These are phyloP conservation scores for Epinephelus cyanopodus DNA, from an alignment of 2,113 vertebrate genomes.

Conservation along the genomic window DNA sequence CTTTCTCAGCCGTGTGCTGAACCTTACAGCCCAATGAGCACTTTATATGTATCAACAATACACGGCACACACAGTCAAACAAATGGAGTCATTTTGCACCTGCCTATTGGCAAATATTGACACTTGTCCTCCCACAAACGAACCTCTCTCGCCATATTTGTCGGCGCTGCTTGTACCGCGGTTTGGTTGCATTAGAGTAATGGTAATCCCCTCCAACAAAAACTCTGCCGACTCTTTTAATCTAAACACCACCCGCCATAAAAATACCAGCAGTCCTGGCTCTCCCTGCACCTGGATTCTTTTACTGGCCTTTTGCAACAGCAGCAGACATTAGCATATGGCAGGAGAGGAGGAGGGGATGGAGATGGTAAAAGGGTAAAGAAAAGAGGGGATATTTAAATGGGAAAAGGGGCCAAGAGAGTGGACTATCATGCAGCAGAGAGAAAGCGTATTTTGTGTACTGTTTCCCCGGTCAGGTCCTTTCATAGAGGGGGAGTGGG, in stretches of 20 bases:
- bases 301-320: conserved; percentile 84
- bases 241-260: conserved; percentile 72
- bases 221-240: conserved; percentile 80
- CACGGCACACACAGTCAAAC: conserved; percentile 37
- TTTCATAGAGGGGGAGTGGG: conserved; percentile 80
- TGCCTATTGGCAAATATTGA: conserved; percentile 86
- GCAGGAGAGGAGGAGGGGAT: conserved; percentile 88
- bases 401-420: conserved; percentile 93
- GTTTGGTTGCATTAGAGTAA: conserved; percentile 80
- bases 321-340: conserved; percentile 92
- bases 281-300: conserved; percentile 91
- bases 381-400: conserved; percentile 91
- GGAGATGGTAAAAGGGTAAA: conserved; percentile 76
- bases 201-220: conserved; percentile 89
- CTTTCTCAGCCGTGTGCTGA: conserved; percentile 57
- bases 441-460: conserved; percentile 93
- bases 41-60: conserved; percentile 65
- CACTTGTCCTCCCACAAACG: conserved; percentile 76
- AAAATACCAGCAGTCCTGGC: conserved; percentile 84
- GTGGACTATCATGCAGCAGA: conserved; percentile 88
- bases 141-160: conserved; percentile 68
- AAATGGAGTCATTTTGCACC: conserved; percentile 78
- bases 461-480: conserved; percentile 91
- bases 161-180: conserved; percentile 71
- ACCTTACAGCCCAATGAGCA: conserved; percentile 47